Conservation (phyloP, 2,113 vertebrate species). For the Misgurnus anguillicaudatus region DNA sequence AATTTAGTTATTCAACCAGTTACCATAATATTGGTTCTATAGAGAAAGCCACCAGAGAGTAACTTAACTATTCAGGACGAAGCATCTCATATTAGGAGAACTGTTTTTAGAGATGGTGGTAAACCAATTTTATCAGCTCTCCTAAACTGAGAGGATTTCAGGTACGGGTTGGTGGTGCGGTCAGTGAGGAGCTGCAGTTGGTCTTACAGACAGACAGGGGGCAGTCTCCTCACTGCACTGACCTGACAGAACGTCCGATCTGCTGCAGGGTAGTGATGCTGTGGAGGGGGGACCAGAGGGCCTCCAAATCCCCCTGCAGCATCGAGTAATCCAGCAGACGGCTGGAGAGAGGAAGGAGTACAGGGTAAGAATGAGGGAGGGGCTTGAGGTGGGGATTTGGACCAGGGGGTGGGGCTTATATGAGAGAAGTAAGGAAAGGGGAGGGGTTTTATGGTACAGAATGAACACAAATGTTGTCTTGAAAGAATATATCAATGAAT, state of each 20-base stretch:
- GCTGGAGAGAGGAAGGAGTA: constrained; percentile 64
- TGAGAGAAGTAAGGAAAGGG: neutral
- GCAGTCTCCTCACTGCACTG: constrained; percentile 62
- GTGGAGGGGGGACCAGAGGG: constrained; percentile 80
- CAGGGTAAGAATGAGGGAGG: constrained; percentile 45
- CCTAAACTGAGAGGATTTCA: constrained; percentile 40
- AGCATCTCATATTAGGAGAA: constrained; percentile 48
- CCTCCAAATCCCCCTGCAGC: constrained; percentile 78
- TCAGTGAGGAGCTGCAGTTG: constrained; percentile 46
- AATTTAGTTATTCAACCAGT: neutral
- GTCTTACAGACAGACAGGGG: neutral
- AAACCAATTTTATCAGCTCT: constrained; percentile 19
- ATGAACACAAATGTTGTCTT: neutral
- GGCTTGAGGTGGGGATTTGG: neutral
- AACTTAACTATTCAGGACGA: constrained; percentile 5
- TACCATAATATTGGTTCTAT: neutral
- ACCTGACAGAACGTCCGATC: constrained; percentile 73
- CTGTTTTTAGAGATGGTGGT: neutral
- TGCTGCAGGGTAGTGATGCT: constrained; percentile 77
- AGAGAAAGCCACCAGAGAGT: constrained; percentile 46
- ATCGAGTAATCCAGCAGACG: constrained; percentile 75
- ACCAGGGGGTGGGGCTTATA: neutral
- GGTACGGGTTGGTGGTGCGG: constrained; percentile 12
- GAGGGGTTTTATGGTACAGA: neutral
- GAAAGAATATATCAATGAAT: too few relatives aligned